phyloP scores from a whole-genome alignment of 2,113 vertebrate genomes.

The Cichladusa arquata region DNA sequence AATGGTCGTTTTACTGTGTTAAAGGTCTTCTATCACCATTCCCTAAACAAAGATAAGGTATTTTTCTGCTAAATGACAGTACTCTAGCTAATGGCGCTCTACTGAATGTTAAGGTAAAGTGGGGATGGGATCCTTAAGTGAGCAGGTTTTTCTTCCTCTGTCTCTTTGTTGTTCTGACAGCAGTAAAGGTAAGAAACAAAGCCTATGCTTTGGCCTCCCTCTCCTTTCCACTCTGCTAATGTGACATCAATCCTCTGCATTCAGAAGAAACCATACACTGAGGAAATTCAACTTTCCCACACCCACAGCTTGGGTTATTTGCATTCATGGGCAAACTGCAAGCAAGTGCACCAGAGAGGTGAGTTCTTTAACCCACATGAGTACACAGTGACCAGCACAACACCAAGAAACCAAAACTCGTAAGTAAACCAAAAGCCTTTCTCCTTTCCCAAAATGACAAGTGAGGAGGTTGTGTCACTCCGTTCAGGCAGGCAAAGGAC shows the following conservation, averaged over 20 bases:
- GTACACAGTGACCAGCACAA: not conserved
- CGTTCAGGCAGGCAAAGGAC: not conserved
- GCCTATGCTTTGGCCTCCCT: not conserved
- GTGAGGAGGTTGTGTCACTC: not conserved
- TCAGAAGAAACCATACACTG: not conserved
- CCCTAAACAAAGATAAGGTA: slow-evolving; percentile 42
- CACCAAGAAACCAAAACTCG: not conserved
- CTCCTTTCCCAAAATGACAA: not conserved
- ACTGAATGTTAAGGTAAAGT: not conserved
- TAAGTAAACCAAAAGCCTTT: not conserved
- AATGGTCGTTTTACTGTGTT: not conserved
- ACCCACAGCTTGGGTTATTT: slow-evolving; percentile 1
- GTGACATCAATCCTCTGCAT: not conserved
- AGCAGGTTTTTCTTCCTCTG: slow-evolving; percentile 9
- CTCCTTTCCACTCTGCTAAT: not conserved
- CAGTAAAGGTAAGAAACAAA: not conserved
- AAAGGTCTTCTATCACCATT: not conserved
- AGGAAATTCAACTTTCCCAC: slow-evolving; percentile 9
- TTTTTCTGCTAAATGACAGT: not conserved
- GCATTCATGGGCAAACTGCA: not conserved
- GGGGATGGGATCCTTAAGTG: not conserved
- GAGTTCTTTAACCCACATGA: not conserved
- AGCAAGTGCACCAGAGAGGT: not conserved
- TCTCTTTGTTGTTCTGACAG: slow-evolving; percentile 1
- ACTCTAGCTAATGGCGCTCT: not conserved